Evolutionary conservation across 2,888 invertebrate genomes (phyloP).

Genomic region (Tanytarsus gracilentus): DNA sequence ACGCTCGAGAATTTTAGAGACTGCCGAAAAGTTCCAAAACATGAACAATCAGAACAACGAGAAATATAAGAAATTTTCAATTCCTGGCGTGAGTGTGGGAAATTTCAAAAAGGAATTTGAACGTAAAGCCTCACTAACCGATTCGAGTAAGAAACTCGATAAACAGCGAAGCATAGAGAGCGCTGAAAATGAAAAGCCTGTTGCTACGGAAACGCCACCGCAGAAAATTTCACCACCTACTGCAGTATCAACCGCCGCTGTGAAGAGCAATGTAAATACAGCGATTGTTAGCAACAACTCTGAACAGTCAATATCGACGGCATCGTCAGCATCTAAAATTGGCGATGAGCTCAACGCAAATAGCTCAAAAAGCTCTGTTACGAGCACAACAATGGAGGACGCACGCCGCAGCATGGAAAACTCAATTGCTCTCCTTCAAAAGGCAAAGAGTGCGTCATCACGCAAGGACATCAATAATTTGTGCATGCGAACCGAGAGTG

Average conservation of each 20-base stretch:
- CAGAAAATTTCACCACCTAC: too few species aligned
- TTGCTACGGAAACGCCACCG: not conserved
- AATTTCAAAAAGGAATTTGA: conserved; percentile 82
- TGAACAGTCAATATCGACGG: conserved; percentile 10
- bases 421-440: conserved; percentile 52
- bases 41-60: conserved; percentile 41
- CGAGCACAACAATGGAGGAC: conserved; percentile 50
- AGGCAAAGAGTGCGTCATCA: conserved; percentile 41
- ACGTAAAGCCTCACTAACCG: conserved; percentile 58
- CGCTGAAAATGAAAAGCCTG: not conserved
- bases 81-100: conserved; percentile 74
- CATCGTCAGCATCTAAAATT: conserved; percentile 22
- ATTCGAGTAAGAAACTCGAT: conserved; percentile 38
- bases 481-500: conserved; percentile 41
- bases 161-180: conserved; percentile 31
- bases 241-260: not conserved
- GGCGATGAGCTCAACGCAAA: conserved; percentile 40
- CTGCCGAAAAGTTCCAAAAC: conserved; percentile 60
- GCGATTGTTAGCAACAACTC: not conserved
- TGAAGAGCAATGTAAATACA: conserved; percentile 1
- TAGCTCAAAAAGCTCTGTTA: conserved; percentile 47
- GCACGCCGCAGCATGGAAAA: conserved; percentile 51
- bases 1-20: conserved; percentile 59
- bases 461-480: conserved; percentile 42
- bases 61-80: conserved; percentile 71